phyloP scores from a whole-genome alignment of 2,113 vertebrate species.

The Phalacrocorax carbo region DNA sequence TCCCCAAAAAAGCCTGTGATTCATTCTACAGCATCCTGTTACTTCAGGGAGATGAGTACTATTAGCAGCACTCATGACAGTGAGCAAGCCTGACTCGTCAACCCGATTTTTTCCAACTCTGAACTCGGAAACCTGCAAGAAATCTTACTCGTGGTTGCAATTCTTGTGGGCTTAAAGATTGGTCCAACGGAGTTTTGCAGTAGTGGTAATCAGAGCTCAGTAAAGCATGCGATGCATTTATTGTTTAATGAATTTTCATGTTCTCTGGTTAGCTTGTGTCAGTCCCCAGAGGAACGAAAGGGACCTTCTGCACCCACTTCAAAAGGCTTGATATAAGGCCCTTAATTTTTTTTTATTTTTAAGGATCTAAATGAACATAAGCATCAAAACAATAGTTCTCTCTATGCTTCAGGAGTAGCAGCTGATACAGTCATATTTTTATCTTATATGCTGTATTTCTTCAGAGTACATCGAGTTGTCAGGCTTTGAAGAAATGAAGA shows the following conservation, averaged over 20 bases:
- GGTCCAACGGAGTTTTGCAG: not conserved
- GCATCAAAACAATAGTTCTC: not conserved
- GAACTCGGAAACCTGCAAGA: not conserved
- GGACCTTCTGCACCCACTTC: not conserved
- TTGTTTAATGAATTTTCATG: not conserved
- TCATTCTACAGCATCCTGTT: constrained; percentile 42
- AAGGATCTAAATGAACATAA: not conserved
- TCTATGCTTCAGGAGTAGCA: not conserved
- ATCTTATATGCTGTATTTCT: not conserved
- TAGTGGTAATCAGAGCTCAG: not conserved
- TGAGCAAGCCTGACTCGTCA: constrained; percentile 34
- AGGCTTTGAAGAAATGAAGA: not conserved
- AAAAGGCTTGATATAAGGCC: not conserved
- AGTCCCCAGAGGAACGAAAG: not conserved
- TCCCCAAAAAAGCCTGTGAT: constrained; percentile 63
- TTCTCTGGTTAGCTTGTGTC: not conserved
- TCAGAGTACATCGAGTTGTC: not conserved
- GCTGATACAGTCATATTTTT: not conserved
- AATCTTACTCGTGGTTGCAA: not conserved
- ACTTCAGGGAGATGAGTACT: not conserved
- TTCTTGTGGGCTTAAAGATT: not conserved
- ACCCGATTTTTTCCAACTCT: constrained; percentile 17
- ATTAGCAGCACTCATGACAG: constrained; percentile 2
- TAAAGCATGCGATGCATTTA: not conserved
- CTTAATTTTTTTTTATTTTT: not conserved